These are phyloP conservation scores for Labroides dimidiatus DNA, from an alignment of 2,797 vertebrate species.

Conservation along the genomic window DNA sequence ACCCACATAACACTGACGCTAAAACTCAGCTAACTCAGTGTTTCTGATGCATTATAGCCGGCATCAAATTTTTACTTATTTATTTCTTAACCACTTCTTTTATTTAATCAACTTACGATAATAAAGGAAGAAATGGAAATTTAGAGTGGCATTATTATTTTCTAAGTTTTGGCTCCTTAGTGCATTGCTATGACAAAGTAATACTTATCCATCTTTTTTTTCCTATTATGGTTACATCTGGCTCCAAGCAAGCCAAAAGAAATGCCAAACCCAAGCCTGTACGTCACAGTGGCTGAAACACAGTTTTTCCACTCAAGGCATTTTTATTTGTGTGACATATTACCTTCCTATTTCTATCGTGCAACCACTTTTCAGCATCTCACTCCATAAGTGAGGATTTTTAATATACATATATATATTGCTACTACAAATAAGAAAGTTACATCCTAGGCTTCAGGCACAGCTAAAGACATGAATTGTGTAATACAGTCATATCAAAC, in stretches of 20 bases:
- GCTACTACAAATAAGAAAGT: not conserved
- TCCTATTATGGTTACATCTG: not conserved
- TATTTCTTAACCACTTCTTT: no score
- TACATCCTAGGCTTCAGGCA: no score
- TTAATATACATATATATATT: no score
- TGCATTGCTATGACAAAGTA: not conserved
- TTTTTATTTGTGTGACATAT: conserved; percentile 11
- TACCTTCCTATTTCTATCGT: not conserved
- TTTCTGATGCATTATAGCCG: no score
- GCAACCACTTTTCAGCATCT: conserved; percentile 1
- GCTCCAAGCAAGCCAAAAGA: not conserved
- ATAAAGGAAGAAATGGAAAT: no score
- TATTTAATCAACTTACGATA: no score
- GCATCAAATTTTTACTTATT: no score
- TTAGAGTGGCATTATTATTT: not conserved
- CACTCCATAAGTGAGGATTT: conserved; percentile 31
- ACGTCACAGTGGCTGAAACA: not conserved
- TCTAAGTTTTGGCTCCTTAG: not conserved
- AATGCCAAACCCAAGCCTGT: not conserved
- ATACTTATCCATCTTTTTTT: not conserved
- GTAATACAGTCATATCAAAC: no score
- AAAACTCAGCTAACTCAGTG: no score
- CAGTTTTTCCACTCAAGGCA: not conserved
- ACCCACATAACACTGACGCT: no score
- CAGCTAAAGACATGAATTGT: no score